phyloP scores from a whole-genome alignment of 1,140 invertebrate genomes.

The Homarus americanus region DNA sequence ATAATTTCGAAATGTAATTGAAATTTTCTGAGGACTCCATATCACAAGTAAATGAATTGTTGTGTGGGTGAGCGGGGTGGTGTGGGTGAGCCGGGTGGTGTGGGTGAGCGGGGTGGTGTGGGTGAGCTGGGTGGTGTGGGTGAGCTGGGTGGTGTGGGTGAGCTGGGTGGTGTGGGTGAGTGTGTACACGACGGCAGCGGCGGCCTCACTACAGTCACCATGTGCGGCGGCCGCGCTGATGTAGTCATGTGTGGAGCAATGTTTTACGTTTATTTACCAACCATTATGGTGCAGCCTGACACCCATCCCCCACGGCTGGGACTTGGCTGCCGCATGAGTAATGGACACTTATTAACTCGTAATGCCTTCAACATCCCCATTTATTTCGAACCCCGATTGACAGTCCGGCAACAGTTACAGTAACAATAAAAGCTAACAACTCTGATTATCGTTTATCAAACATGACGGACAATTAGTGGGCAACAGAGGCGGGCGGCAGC shows the following conservation, averaged over 20 bases:
- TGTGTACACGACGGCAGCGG: too few species aligned
- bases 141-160: too few species aligned
- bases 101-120: too few species aligned
- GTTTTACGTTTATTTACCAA: background rate
- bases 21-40: too few species aligned
- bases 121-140: too few species aligned
- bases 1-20: too few species aligned
- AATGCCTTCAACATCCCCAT: constrained; percentile 30
- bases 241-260: background rate
- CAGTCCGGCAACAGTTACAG: constrained; percentile 9
- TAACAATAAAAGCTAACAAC: constrained; percentile 38
- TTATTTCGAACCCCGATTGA: constrained; percentile 26
- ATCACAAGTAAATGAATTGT: too few species aligned
- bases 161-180: too few species aligned
- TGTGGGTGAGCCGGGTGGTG: too few species aligned
- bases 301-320: background rate
- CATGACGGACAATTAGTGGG: constrained; percentile 45
- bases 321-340: background rate
- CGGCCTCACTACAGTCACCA: too few species aligned
- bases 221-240: too few species aligned
- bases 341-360: constrained; percentile 20
- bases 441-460: constrained; percentile 29
- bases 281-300: background rate
- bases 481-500: background rate
- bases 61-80: too few species aligned